Conservation (phyloP, 2,113 vertebrate genomes). For the Ibidorhyncha struthersii region DNA sequence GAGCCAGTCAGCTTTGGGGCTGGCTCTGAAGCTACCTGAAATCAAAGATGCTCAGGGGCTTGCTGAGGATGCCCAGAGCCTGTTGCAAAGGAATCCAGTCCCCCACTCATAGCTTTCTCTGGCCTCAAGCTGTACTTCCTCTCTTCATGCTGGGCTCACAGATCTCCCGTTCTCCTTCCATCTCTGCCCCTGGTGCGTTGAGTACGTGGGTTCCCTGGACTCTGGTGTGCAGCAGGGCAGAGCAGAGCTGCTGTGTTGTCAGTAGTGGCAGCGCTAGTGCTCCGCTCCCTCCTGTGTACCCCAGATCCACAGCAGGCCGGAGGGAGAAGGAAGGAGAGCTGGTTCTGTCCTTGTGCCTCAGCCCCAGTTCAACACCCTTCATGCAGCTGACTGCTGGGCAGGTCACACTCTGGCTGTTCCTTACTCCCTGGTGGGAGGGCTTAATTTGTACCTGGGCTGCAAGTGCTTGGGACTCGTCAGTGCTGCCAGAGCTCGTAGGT, state of each 20-base stretch:
- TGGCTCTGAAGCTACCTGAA: slow-evolving; percentile 58
- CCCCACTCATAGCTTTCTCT: slow-evolving; percentile 17
- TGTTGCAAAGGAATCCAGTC: slow-evolving; percentile 15
- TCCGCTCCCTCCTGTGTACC: background rate
- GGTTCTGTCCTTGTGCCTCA: background rate
- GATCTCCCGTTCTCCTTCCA: background rate
- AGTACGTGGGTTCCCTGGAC: background rate
- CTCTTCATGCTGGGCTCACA: background rate
- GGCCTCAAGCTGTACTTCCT: slow-evolving; percentile 18
- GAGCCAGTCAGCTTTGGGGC: slow-evolving; percentile 21
- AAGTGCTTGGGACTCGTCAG: background rate
- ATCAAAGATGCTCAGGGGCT: slow-evolving; percentile 16
- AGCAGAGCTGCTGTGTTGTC: rapidly evolving
- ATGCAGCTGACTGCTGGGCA: background rate
- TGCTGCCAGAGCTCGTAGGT: background rate
- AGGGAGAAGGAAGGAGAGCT: background rate
- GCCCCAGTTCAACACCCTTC: background rate
- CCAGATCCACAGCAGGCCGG: rapidly evolving
- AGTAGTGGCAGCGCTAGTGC: background rate
- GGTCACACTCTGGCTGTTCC: background rate
- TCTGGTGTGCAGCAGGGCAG: background rate
- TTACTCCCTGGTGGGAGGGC: background rate
- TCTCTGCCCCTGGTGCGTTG: background rate
- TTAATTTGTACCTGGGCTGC: background rate
- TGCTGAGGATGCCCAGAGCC: background rate